phyloP scores from a whole-genome alignment of 2,113 vertebrate genomes.

The Archocentrus centrarchus region DNA sequence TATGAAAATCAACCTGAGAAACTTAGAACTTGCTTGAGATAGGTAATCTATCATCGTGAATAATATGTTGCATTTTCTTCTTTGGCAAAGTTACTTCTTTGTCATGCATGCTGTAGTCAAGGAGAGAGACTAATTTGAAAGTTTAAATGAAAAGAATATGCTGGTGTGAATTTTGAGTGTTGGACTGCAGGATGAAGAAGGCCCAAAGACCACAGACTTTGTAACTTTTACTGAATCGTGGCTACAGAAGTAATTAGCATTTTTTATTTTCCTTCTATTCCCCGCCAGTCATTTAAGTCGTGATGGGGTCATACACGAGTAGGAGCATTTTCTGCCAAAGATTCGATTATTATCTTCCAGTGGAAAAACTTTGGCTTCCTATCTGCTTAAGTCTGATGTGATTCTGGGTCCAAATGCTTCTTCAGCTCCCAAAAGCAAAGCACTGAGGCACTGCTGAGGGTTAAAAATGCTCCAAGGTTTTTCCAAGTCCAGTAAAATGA shows the following conservation, averaged over 20 bases:
- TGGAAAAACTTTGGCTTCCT: neutral
- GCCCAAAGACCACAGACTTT: neutral
- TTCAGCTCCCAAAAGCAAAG: neutral
- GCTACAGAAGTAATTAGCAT: neutral
- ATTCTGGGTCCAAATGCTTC: neutral
- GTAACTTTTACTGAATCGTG: neutral
- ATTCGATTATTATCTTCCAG: neutral
- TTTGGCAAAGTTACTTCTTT: conserved; percentile 28
- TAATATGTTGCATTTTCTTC: conserved; percentile 7
- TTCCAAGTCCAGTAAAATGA: neutral
- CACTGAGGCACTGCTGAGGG: neutral
- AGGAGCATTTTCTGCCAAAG: neutral
- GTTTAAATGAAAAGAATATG: conserved; percentile 2
- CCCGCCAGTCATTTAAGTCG: neutral
- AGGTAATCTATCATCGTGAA: conserved; percentile 33
- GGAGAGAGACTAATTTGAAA: neutral
- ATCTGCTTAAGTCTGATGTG: neutral
- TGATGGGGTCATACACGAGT: neutral
- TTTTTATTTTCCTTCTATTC: neutral
- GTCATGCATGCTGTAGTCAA: neutral
- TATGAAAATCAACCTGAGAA: conserved; percentile 36
- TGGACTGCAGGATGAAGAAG: neutral
- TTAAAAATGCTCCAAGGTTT: neutral
- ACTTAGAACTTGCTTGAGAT: conserved; percentile 7
- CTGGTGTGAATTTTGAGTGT: neutral